Conservation (phyloP, 2,113 vertebrate species). For the Sander vitreus region DNA sequence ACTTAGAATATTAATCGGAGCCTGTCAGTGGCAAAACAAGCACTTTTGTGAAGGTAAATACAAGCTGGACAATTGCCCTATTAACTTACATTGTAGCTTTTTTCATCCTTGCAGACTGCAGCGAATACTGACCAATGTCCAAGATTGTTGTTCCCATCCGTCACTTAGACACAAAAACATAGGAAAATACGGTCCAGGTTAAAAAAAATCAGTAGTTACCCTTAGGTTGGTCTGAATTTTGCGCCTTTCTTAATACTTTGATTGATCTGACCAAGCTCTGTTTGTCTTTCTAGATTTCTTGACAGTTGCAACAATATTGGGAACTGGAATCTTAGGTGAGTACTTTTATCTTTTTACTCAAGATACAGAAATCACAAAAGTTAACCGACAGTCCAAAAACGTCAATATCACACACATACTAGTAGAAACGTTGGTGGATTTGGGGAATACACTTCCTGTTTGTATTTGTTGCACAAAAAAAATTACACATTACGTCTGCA, state of each 20-base stretch:
- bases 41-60: no score
- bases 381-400: background rate
- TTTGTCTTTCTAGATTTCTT: slow-evolving; percentile 77
- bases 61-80: no score
- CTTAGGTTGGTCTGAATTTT: background rate
- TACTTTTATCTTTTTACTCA: slow-evolving; percentile 1
- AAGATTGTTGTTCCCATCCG: no score
- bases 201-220: no score
- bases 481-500: background rate
- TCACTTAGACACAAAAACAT: no score
- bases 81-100: no score
- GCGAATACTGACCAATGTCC: no score
- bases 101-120: no score
- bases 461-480: background rate
- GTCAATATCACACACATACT: no score
- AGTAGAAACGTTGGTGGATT: background rate
- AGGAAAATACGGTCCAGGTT: no score
- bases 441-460: background rate
- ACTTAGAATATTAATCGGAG: no score
- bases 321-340: slow-evolving; percentile 84
- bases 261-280: slow-evolving; percentile 5
- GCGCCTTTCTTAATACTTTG: background rate
- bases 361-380: background rate
- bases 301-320: slow-evolving; percentile 82
- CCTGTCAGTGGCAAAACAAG: no score